These are phyloP conservation scores for Todiramphus saurophagus DNA, from an alignment of 2,113 vertebrate species.

Conservation along the genomic window DNA sequence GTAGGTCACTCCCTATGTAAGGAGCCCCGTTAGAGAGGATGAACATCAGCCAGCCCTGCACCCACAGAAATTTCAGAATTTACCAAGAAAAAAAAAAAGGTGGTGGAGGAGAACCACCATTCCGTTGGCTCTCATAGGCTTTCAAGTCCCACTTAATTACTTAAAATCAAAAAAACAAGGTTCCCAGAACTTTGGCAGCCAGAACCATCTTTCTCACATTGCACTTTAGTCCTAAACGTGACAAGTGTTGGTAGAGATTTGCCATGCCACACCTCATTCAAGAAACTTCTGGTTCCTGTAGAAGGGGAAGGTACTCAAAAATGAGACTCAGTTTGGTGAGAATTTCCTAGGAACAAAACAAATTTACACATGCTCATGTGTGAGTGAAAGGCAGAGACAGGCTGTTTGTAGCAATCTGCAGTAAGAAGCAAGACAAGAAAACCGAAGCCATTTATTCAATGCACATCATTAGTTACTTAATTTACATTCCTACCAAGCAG, in stretches of 20 bases:
- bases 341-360: background rate
- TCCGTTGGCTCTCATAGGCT: background rate
- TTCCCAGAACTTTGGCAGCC: background rate
- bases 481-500: conserved; percentile 34
- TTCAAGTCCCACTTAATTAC: background rate
- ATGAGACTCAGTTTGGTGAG: background rate
- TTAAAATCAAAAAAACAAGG: background rate
- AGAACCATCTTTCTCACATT: background rate
- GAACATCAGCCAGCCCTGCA: background rate
- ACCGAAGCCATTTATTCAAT: background rate
- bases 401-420: background rate
- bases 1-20: background rate
- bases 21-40: background rate
- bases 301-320: background rate
- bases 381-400: background rate
- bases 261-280: background rate
- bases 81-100: background rate
- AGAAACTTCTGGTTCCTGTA: background rate
- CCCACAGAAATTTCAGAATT: background rate
- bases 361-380: background rate
- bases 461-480: conserved; percentile 26
- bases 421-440: background rate
- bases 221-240: background rate
- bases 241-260: background rate
- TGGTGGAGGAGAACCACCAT: background rate